Conservation (phyloP, 2,888 invertebrate species). For the Spilarctia lutea region DNA sequence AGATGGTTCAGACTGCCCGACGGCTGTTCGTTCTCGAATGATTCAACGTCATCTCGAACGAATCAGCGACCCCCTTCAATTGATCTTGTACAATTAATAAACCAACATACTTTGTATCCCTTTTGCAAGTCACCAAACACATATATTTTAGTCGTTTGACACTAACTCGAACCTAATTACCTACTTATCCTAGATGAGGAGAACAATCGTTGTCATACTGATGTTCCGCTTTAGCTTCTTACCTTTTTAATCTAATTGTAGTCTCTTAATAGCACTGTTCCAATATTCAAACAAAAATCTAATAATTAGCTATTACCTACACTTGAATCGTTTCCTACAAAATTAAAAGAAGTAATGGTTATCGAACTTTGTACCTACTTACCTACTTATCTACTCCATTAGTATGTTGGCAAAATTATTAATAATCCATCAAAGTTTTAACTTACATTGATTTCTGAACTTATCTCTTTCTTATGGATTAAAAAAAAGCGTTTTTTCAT, state of each 20-base stretch:
- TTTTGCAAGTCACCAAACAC: slow-evolving; percentile 1
- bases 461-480: background rate
- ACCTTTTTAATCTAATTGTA: too few species aligned
- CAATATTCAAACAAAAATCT: background rate
- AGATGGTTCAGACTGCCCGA: slow-evolving; percentile 39
- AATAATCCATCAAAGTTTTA: background rate
- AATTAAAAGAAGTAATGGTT: background rate
- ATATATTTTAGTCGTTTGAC: background rate
- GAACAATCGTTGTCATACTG: background rate
- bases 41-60: slow-evolving; percentile 27
- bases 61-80: slow-evolving; percentile 32
- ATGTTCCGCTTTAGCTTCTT: background rate
- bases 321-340: too few species aligned
- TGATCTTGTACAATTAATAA: slow-evolving; percentile 41
- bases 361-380: background rate
- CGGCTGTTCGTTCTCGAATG: slow-evolving; percentile 23
- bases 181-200: background rate
- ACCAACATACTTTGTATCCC: slow-evolving; percentile 14
- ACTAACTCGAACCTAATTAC: background rate
- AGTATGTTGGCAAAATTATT: background rate
- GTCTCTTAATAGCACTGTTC: background rate
- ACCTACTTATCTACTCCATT: background rate
- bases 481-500: too few species aligned
- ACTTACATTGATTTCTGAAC: too few species aligned
- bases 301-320: background rate